phyloP scores from a whole-genome alignment of 2,888 invertebrate genomes.

The Axea sp. region DNA sequence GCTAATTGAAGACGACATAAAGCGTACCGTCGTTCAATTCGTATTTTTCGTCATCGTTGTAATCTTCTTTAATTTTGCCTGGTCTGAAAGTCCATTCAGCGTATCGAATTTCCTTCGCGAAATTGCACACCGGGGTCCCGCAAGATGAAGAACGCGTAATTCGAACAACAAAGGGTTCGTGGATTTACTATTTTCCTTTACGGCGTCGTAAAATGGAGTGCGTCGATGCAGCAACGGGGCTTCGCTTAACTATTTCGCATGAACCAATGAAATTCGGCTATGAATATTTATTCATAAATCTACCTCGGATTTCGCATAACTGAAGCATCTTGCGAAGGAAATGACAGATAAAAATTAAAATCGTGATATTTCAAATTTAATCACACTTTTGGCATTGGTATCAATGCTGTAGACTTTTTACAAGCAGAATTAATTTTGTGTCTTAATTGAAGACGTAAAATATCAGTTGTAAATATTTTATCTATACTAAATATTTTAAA shows the following conservation, averaged over 20 bases:
- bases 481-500: too few species aligned
- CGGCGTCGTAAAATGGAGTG: constrained; percentile 52
- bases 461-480: too few species aligned
- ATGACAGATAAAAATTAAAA: too few species aligned
- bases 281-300: constrained; percentile 48
- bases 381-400: too few species aligned
- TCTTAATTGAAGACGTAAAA: too few species aligned
- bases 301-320: too few species aligned
- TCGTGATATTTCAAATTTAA: too few species aligned
- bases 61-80: constrained; percentile 49
- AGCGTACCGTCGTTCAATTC: too few species aligned
- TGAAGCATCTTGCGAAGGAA: too few species aligned
- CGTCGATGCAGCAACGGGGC: constrained; percentile 36
- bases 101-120: constrained; percentile 47
- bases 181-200: constrained; percentile 57
- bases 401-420: too few species aligned
- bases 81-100: constrained; percentile 50
- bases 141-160: constrained; percentile 58
- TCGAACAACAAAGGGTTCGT: constrained; percentile 53
- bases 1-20: too few species aligned
- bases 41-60: constrained; percentile 28
- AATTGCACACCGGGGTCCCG: constrained; percentile 33
- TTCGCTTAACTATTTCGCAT: constrained; percentile 36
- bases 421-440: too few species aligned
- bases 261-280: constrained; percentile 32